Evolutionary conservation across 1,140 invertebrate genomes (phyloP).

Genomic region (Hycleus phaleratus): DNA sequence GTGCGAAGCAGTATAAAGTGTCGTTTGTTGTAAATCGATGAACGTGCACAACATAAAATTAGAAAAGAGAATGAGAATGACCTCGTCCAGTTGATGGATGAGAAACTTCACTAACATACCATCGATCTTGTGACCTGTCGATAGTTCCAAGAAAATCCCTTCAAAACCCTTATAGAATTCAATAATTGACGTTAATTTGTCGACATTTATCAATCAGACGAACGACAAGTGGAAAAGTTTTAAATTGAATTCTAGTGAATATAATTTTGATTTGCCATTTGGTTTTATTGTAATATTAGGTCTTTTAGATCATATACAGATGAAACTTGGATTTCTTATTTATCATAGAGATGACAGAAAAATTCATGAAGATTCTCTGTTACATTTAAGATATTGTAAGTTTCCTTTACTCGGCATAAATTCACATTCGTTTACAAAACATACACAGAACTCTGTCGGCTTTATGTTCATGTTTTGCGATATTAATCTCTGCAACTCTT

Average conservation of each 20-base stretch:
- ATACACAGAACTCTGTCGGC: too few species aligned
- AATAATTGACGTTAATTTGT: slow-evolving; percentile 24
- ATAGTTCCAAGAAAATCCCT: slow-evolving; percentile 18
- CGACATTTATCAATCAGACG: slow-evolving; percentile 19
- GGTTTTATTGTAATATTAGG: too few species aligned
- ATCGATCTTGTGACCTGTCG: slow-evolving; percentile 20
- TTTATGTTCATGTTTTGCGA: too few species aligned
- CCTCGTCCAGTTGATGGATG: slow-evolving; percentile 18
- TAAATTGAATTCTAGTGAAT: too few species aligned
- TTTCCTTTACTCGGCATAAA: too few species aligned
- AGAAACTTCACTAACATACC: slow-evolving; percentile 18
- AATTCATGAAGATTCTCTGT: slow-evolving; percentile 24
- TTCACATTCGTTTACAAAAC: too few species aligned
- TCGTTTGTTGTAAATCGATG: neutral
- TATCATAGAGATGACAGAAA: slow-evolving; percentile 29
- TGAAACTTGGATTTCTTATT: slow-evolving; percentile 28
- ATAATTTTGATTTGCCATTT: too few species aligned
- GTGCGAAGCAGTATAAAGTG: slow-evolving; percentile 4
- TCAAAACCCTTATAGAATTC: slow-evolving; percentile 15
- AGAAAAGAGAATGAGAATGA: slow-evolving; percentile 7
- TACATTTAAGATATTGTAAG: slow-evolving; percentile 22
- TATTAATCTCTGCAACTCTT: too few species aligned
- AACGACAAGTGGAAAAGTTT: neutral
- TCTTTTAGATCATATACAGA: slow-evolving; percentile 1
- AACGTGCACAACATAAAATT: slow-evolving; percentile 5